Percentiles rank a stretch among this genome's conserved stretches.
phyloP scores from a whole-genome alignment of 2,888 invertebrate genomes.

The Lithophane leautieri region DNA sequence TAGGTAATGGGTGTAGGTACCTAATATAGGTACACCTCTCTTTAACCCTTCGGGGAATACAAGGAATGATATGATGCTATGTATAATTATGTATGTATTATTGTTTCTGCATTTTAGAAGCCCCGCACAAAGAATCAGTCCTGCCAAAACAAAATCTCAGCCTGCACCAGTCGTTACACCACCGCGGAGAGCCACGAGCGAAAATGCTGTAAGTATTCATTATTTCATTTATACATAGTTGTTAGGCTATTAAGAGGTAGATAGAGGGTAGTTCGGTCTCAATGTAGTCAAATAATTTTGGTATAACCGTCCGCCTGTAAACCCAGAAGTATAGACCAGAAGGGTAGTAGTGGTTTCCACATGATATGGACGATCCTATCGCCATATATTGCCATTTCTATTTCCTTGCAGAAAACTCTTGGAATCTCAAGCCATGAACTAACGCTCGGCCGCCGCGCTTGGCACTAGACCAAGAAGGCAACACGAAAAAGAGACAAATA shows the following conservation, averaged over 20 bases:
- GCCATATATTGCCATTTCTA: conserved; percentile 29
- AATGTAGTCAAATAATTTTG: background rate
- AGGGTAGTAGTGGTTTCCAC: background rate
- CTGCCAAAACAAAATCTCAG: conserved; percentile 71
- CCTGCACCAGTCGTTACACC: conserved; percentile 57
- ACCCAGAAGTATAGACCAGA: background rate
- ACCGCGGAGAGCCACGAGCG: conserved; percentile 74
- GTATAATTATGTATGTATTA: background rate
- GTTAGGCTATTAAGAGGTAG: background rate
- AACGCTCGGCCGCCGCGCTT: conserved; percentile 28
- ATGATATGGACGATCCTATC: background rate
- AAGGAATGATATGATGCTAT: too few relatives aligned
- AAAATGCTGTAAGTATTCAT: conserved; percentile 78
- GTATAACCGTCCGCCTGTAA: background rate
- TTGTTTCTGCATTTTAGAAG: conserved; percentile 60
- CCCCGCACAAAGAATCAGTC: conserved; percentile 68
- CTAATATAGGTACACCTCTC: too few relatives aligned
- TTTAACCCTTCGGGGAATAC: background rate
- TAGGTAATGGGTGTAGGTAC: too few relatives aligned
- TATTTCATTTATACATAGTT: background rate
- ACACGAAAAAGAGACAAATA: conserved; percentile 34
- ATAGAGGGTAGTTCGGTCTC: background rate
- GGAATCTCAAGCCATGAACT: conserved; percentile 26
- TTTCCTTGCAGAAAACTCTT: conserved; percentile 47
- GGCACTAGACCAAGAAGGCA: conserved; percentile 48